Base-by-base conservation (phyloP, 2,113 vertebrate genomes). In the Sprattus sprattus region DNA sequence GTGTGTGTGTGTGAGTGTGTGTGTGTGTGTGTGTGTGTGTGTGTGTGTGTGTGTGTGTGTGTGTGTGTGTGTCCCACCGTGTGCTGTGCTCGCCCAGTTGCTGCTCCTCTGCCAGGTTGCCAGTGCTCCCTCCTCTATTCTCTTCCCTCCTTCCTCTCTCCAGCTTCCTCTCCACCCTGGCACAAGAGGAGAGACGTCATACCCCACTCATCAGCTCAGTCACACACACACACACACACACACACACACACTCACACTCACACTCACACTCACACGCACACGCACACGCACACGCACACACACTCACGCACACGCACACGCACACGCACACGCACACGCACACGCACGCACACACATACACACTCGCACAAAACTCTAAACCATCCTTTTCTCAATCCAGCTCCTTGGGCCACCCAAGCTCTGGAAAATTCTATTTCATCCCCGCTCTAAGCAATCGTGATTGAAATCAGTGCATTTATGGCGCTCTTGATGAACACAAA, bases 121-220 rank as follows among this genome's bases (percentile, higher is more conserved):
- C 94, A 50, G 94, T 95, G 91, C 95, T 95, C 85, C 94, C 94
- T 71, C 93, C 94, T 84, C 93, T 91, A 9, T 84, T 88, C 18
- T 95, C 94, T 2, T 95, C 95, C 90, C 91, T 92, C 89, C 93
- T 94, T 44, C 92, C 94, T 89, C 92, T 90, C 75, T 89, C 90
- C 80, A 71, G 83, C 83, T 52, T 89, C 57, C 84, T 87, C 45
- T 93, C 95, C 50, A 85, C 91, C 86, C 95, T 95, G 89, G 87
- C 47, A 82, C 16, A 45, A 57, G 2, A 57, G 18, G 25, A 71
- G 25, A 39, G 10, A 78, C 25, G 15, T 78, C 71, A 78, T 1
- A 28, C 5, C 10, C 71, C 28, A 6, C 10, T 15, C 64, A 71
- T 78, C 32, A 39, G 11, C n/a, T 44, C 45, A 16, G 10, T 50